Conservation (phyloP, 2,888 invertebrate genomes). For the Eugnorisma glareosa region DNA sequence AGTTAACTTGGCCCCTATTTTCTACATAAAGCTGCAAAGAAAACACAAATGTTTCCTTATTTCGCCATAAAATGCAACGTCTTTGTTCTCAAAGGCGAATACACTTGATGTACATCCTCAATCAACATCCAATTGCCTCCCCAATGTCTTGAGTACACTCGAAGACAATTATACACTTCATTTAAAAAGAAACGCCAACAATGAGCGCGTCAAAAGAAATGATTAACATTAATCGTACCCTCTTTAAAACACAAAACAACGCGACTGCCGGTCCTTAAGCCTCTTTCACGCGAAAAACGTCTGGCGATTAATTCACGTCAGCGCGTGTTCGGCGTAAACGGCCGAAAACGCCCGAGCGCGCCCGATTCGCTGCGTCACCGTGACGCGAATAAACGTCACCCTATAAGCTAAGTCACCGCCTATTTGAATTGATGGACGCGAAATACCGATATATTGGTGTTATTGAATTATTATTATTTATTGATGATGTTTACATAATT, state of each 20-base stretch:
- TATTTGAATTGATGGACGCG: conserved; percentile 78
- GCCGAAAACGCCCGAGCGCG: conserved; percentile 60
- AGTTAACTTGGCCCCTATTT: neutral
- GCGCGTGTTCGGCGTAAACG: conserved; percentile 67
- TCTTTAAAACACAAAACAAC: conserved; percentile 81
- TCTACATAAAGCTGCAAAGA: conserved; percentile 21
- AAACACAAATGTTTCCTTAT: conserved; percentile 49
- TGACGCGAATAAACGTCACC: conserved; percentile 77
- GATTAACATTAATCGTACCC: conserved; percentile 79
- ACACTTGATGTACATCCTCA: conserved; percentile 51
- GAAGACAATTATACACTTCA: conserved; percentile 69
- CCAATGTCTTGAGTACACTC: conserved; percentile 65
- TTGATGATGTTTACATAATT: conserved; percentile 55
- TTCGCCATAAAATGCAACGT: conserved; percentile 49
- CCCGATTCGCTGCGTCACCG: conserved; percentile 76
- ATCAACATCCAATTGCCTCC: conserved; percentile 60
- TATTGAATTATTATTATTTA: conserved; percentile 73
- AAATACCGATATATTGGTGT: conserved; percentile 82
- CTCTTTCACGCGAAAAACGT: conserved; percentile 72
- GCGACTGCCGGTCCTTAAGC: conserved; percentile 74
- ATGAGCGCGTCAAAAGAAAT: conserved; percentile 76
- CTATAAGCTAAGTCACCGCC: conserved; percentile 77
- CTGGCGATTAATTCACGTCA: conserved; percentile 84
- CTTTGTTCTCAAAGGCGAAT: conserved; percentile 44
- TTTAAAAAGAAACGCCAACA: conserved; percentile 71